These are phyloP conservation scores for Muraenolepis orangiensis DNA, from an alignment of 2,797 vertebrate genomes.

Conservation along the genomic window DNA sequence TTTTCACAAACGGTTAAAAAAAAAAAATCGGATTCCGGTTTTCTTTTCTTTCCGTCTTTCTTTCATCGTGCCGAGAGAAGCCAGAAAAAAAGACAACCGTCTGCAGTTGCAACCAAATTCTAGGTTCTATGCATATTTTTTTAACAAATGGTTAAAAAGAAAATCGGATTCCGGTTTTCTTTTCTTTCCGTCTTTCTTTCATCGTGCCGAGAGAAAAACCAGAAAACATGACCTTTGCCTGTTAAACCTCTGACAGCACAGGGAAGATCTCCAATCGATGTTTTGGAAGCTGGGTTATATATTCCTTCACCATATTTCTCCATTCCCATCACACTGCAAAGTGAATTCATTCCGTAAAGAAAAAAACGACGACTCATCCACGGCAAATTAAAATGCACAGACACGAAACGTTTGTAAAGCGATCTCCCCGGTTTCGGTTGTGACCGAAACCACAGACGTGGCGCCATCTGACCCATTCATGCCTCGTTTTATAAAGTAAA, in stretches of 20 bases:
- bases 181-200: background rate
- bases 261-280: background rate
- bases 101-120: background rate
- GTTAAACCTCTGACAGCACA: background rate
- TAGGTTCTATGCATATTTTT: background rate
- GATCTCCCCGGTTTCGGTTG: background rate
- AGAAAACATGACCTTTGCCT: background rate
- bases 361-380: background rate
- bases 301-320: background rate
- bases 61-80: too few species aligned
- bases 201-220: background rate
- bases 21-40: too few species aligned
- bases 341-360: background rate
- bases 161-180: too few species aligned
- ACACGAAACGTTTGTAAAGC: background rate
- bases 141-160: too few species aligned
- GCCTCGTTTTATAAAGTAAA: background rate
- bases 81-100: background rate
- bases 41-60: too few species aligned
- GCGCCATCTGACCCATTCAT: background rate
- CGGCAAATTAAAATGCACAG: background rate
- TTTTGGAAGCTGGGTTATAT: background rate
- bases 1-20: too few species aligned
- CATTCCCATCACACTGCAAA: background rate
- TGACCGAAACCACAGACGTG: background rate